Evolutionary conservation across 2,797 vertebrate genomes (phyloP).

Genomic region (Aselliscus stoliczkanus): DNA sequence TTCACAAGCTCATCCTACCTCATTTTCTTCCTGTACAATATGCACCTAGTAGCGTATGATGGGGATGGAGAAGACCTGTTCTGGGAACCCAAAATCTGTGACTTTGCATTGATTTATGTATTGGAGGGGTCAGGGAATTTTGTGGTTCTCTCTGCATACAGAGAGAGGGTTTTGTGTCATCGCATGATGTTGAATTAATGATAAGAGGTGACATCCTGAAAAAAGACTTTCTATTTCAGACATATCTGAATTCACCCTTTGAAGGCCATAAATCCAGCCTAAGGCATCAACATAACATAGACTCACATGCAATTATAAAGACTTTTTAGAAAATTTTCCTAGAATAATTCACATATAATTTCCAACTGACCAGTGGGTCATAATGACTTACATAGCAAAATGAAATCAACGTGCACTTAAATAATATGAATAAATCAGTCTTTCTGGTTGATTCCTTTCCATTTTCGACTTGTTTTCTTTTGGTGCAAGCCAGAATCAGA

Average conservation of each 20-base stretch:
- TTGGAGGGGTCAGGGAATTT: neutral
- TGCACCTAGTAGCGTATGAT: neutral
- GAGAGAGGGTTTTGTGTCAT: neutral
- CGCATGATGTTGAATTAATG: neutral
- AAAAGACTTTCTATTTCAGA: neutral
- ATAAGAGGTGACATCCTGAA: neutral
- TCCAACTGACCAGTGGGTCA: neutral
- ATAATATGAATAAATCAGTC: neutral
- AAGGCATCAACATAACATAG: neutral
- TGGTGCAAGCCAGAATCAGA: neutral
- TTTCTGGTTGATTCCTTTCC: neutral
- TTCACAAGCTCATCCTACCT: neutral
- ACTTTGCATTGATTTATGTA: neutral
- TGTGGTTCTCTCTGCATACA: neutral
- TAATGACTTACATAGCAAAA: neutral
- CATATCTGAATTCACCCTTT: neutral
- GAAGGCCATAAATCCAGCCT: neutral
- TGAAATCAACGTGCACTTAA: neutral
- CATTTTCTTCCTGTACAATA: neutral
- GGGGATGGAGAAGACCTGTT: neutral
- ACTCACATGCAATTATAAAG: neutral
- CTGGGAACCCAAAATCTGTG: neutral
- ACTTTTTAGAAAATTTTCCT: conserved; percentile 34
- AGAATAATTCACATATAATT: conserved; percentile 20
- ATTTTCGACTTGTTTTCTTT: conserved; percentile 25